phyloP scores from a whole-genome alignment of 2,888 invertebrate species.

The Tetheella fluctuosa region DNA sequence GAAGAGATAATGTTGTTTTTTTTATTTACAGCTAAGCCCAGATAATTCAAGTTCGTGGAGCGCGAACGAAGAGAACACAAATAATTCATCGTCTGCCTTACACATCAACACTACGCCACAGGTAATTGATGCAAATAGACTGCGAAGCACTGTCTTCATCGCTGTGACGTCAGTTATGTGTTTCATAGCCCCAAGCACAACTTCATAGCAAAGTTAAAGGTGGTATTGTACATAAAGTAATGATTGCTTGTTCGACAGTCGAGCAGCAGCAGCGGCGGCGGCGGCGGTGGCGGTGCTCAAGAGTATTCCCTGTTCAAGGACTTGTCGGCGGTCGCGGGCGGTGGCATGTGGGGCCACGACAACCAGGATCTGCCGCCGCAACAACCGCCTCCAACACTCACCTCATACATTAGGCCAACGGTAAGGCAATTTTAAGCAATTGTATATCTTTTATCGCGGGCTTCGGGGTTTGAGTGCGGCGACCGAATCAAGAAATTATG shows the following conservation, averaged over 20 bases:
- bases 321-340: slow-evolving; percentile 73
- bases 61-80: slow-evolving; percentile 62
- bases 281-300: slow-evolving; percentile 79
- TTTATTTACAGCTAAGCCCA: slow-evolving; percentile 61
- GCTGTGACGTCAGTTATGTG: too few relatives aligned
- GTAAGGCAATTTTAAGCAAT: too few relatives aligned
- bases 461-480: too few relatives aligned
- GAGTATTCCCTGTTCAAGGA: slow-evolving; percentile 96
- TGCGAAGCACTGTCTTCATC: too few relatives aligned
- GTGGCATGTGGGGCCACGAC: slow-evolving; percentile 81
- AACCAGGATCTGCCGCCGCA: slow-evolving; percentile 74
- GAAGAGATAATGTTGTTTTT: background rate
- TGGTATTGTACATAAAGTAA: too few relatives aligned
- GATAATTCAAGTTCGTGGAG: slow-evolving; percentile 69
- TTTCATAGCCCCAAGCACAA: too few relatives aligned
- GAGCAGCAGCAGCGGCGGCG: slow-evolving; percentile 44
- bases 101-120: slow-evolving; percentile 79
- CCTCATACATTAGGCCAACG: background rate
- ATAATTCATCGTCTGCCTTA: slow-evolving; percentile 65
- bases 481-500: too few relatives aligned
- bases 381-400: slow-evolving; percentile 47
- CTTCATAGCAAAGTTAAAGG: too few relatives aligned
- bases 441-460: too few relatives aligned
- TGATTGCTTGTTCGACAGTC: slow-evolving; percentile 37
- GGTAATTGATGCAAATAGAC: slow-evolving; percentile 45